Percentiles rank a stretch among this genome's conserved stretches.
Evolutionary conservation across 2,888 invertebrate genomes (phyloP).

Genomic region (Reticulitermes lucifugus): DNA sequence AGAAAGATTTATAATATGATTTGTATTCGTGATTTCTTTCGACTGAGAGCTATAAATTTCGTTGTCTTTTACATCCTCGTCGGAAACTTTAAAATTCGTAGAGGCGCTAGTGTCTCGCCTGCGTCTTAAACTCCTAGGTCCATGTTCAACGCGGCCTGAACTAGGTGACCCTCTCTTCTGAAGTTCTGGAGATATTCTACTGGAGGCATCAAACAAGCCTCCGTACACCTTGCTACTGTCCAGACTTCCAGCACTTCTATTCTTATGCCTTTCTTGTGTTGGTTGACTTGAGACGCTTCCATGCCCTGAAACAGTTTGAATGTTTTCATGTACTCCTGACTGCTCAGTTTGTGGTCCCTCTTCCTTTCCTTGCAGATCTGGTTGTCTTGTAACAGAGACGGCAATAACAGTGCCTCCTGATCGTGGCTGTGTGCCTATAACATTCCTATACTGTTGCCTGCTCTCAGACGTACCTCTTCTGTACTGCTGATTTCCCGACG

Average conservation of each 20-base stretch:
- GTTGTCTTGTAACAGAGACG: background rate
- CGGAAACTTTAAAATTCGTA: background rate
- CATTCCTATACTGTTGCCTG: background rate
- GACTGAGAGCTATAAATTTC: background rate
- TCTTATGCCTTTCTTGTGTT: background rate
- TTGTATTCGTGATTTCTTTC: background rate
- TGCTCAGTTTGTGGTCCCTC: background rate
- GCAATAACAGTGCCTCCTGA: constrained; percentile 5
- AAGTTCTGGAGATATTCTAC: background rate
- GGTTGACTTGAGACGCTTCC: background rate
- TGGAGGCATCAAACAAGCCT: background rate
- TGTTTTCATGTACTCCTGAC: no score
- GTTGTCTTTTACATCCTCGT: background rate
- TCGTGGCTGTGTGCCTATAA: constrained; percentile 3
- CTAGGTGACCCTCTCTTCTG: constrained; percentile 11
- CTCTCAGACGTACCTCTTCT: background rate
- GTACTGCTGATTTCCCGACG: background rate
- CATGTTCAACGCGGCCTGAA: constrained; percentile 60
- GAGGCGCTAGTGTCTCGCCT: background rate
- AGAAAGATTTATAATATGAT: background rate
- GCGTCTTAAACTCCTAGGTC: constrained; percentile 61
- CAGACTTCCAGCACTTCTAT: background rate
- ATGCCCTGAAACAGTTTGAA: background rate
- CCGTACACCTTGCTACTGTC: background rate
- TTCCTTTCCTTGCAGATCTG: background rate